Conservation (phyloP, 1,140 invertebrate species). For the Pseudoatta argentina region DNA sequence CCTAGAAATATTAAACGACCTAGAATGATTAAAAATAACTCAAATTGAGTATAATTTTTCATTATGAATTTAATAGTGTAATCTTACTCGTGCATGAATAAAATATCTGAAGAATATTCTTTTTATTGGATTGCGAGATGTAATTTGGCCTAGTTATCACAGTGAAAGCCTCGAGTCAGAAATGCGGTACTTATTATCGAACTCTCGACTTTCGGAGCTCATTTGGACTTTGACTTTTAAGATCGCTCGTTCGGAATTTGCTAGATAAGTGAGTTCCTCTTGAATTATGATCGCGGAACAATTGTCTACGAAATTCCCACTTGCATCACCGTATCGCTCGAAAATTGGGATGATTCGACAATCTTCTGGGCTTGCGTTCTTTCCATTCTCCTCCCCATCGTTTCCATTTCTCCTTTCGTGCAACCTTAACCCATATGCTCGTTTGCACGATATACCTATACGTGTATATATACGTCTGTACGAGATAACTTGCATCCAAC, state of each 20-base stretch:
- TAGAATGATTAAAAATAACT: no score
- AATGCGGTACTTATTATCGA: not conserved
- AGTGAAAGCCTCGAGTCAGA: not conserved
- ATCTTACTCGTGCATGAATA: not conserved
- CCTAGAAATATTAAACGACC: no score
- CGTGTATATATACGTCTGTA: not conserved
- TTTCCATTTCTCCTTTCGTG: constrained; percentile 54
- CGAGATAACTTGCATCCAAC: constrained; percentile 32
- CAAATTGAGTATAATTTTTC: no score
- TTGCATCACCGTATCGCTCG: constrained; percentile 45
- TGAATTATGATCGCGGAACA: constrained; percentile 42
- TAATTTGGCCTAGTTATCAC: constrained; percentile 2
- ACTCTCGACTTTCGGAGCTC: constrained; percentile 5
- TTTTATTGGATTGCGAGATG: not conserved
- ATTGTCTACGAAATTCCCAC: constrained; percentile 50
- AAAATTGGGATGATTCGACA: constrained; percentile 48
- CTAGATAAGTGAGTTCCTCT: constrained; percentile 41
- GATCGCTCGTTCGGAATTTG: constrained; percentile 32
- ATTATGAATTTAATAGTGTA: not conserved
- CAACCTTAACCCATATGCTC: constrained; percentile 45
- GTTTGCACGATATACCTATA: not conserved
- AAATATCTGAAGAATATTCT: not conserved
- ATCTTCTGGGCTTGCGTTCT: constrained; percentile 29
- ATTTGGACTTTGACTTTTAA: constrained; percentile 40
- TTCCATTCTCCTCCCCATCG: constrained; percentile 23